Percentiles rank a stretch among this genome's conserved stretches.
phyloP scores from a whole-genome alignment of 2,888 invertebrate genomes.

The Nezara viridula region DNA sequence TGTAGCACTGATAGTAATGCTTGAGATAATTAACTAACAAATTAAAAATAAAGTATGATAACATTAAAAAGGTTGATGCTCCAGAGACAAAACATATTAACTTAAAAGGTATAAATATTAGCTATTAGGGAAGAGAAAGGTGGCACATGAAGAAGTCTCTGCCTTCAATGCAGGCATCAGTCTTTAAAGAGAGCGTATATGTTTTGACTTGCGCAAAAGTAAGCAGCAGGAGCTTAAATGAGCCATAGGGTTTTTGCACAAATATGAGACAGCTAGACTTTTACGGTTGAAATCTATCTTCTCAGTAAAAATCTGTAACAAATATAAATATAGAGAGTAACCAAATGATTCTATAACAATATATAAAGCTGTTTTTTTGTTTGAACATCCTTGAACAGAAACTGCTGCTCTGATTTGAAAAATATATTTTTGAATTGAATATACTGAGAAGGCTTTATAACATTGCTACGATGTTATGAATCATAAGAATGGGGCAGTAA shows the following conservation, averaged over 20 bases:
- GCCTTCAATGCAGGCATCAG: constrained; percentile 18
- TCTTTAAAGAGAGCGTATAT: constrained; percentile 67
- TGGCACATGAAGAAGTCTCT: constrained; percentile 46
- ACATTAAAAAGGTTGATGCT: neutral
- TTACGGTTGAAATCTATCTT: constrained; percentile 87
- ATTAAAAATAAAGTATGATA: neutral
- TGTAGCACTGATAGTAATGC: neutral
- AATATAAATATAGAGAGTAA: constrained; percentile 50
- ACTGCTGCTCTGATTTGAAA: no score
- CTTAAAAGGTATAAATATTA: neutral
- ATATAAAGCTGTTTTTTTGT: no score
- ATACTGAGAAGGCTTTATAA: no score
- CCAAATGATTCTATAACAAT: neutral
- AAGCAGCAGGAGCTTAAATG: constrained; percentile 87
- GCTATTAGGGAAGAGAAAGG: constrained; percentile 13
- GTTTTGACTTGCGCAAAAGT: constrained; percentile 73
- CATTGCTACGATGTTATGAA: no score
- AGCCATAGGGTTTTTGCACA: constrained; percentile 78
- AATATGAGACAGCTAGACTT: constrained; percentile 83
- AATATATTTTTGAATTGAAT: no score
- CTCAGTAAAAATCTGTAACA: constrained; percentile 82
- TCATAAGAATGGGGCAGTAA: no score
- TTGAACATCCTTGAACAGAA: no score
- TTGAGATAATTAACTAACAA: neutral
- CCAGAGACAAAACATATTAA: neutral